A percentile compares a stretch with the other conserved stretches of the same genome.
These are phyloP conservation scores for Phortica okadai DNA, from an alignment of 2,888 invertebrate genomes.

Conservation along the genomic window DNA sequence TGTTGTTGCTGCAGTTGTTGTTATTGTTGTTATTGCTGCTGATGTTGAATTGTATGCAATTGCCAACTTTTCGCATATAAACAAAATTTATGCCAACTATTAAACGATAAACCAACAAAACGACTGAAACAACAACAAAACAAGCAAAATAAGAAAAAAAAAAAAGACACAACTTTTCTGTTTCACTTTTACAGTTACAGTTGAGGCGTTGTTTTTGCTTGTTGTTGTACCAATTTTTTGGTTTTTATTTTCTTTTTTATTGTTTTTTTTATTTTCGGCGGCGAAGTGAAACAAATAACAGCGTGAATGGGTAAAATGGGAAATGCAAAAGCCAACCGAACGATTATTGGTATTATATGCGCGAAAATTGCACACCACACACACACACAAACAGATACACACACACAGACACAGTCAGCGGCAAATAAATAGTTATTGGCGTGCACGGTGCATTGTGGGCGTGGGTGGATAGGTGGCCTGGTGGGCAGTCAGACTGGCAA, in stretches of 20 bases:
- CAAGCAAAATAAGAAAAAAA: neutral
- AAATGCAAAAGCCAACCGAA: slow-evolving; percentile 17
- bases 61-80: slow-evolving; percentile 34
- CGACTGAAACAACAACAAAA: neutral
- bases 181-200: neutral
- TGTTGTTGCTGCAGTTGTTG: slow-evolving; percentile 1
- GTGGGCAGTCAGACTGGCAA: neutral
- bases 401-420: neutral
- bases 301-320: neutral
- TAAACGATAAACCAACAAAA: slow-evolving; percentile 33
- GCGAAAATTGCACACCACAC: slow-evolving; percentile 6
- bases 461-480: neutral
- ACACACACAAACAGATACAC: neutral
- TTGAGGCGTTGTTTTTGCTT: neutral
- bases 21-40: slow-evolving; percentile 5
- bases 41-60: slow-evolving; percentile 18
- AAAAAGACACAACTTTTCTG: slow-evolving; percentile 4
- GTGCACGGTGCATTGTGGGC: neutral
- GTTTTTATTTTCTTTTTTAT: slow-evolving; percentile 4
- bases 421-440: slow-evolving; percentile 16
- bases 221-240: neutral
- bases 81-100: slow-evolving; percentile 34
- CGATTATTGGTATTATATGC: slow-evolving; percentile 32
- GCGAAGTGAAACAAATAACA: slow-evolving; percentile 5
- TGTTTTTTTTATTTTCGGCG: neutral